Evolutionary conservation across 1,140 invertebrate genomes (phyloP).

Genomic region (Hycleus cichorii): DNA sequence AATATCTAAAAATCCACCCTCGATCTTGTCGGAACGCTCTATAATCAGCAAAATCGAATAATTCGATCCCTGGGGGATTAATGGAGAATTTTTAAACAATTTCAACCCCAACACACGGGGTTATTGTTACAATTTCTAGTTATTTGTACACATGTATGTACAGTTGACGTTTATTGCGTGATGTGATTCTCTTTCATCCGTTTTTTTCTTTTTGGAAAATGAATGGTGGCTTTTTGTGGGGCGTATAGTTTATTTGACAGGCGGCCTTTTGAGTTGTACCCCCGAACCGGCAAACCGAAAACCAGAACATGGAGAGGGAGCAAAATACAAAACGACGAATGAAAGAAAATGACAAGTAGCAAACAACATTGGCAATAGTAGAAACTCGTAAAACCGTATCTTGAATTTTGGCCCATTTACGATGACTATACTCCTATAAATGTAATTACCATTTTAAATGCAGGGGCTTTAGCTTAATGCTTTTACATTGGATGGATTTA

Average conservation of each 20-base stretch:
- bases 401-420: slow-evolving; percentile 15
- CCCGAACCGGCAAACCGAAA: slow-evolving; percentile 4
- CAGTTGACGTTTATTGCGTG: slow-evolving; percentile 15
- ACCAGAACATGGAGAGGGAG: no score
- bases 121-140: no score
- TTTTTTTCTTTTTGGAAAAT: neutral
- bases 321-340: no score
- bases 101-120: no score
- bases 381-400: slow-evolving; percentile 14
- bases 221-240: slow-evolving; percentile 11
- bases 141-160: neutral
- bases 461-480: slow-evolving; percentile 9
- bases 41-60: no score
- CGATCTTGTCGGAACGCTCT: no score
- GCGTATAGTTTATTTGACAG: slow-evolving; percentile 18
- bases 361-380: slow-evolving; percentile 4
- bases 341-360: no score
- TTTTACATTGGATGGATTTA: slow-evolving; percentile 10
- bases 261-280: slow-evolving; percentile 14
- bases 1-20: no score
- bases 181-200: slow-evolving; percentile 16
- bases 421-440: slow-evolving; percentile 11
- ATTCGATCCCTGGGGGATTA: no score
- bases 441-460: slow-evolving; percentile 19
- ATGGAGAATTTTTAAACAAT: no score